Conservation (phyloP, 92 coral and sea anemone genomes). For the Palythoa grandiflora region DNA sequence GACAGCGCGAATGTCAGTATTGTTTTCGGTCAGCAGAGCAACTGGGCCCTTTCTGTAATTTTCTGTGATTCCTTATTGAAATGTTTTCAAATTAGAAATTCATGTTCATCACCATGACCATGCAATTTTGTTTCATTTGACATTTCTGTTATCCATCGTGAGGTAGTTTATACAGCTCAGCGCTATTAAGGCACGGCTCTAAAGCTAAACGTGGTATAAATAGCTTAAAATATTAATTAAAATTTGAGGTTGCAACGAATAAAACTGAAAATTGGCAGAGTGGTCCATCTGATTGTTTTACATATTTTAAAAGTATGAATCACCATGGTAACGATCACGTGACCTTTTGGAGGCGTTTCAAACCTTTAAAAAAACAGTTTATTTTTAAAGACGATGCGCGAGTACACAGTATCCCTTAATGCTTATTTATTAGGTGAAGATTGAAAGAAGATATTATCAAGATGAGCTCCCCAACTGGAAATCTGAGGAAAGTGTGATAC, state of each 20-base stretch:
- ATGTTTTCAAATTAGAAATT: too few relatives aligned
- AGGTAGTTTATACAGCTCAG: too few relatives aligned
- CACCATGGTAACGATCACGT: slow-evolving; percentile 28
- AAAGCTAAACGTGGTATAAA: slow-evolving; percentile 22
- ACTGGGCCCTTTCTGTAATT: too few relatives aligned
- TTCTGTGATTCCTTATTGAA: too few relatives aligned
- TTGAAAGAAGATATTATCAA: not conserved
- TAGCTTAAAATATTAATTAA: slow-evolving; percentile 6
- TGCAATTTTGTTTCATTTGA: too few relatives aligned
- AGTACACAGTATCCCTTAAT: slow-evolving; percentile 2
- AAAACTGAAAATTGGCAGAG: not conserved
- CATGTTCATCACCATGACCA: too few relatives aligned
- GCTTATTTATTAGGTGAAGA: not conserved
- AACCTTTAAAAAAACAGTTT: not conserved
- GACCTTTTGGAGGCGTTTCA: not conserved
- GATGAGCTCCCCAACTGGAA: slow-evolving; percentile 13
- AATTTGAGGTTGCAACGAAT: slow-evolving; percentile 2
- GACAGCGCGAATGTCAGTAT: too few relatives aligned
- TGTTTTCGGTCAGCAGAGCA: too few relatives aligned
- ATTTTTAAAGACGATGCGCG: slow-evolving; percentile 4
- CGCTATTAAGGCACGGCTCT: slow-evolving; percentile 37
- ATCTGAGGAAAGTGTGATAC: not conserved
- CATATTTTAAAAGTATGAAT: not conserved
- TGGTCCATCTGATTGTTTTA: slow-evolving; percentile 8
- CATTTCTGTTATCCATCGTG: too few relatives aligned